Evolutionary conservation across 1,140 invertebrate genomes (phyloP).

Genomic region (Apis dorsata): DNA sequence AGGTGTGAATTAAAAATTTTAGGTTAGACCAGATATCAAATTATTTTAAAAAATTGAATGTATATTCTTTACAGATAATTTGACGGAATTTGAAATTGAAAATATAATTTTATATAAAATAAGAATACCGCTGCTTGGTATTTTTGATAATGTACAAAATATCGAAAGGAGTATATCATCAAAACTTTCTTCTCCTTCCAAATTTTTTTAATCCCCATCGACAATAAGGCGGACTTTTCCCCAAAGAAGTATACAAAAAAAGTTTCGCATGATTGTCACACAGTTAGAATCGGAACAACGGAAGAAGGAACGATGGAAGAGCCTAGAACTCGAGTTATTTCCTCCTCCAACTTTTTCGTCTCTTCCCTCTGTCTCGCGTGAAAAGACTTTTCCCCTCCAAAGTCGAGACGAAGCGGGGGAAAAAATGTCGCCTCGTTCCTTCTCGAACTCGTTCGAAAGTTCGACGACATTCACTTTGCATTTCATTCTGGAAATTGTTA

Average conservation of each 20-base stretch:
- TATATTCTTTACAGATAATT: too few species aligned
- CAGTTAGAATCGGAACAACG: background rate
- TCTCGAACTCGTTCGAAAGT: constrained; percentile 46
- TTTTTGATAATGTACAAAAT: too few species aligned
- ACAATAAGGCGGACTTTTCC: background rate
- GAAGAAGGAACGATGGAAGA: constrained; percentile 14
- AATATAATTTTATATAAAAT: too few species aligned
- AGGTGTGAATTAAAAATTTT: too few species aligned
- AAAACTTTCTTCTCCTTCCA: background rate
- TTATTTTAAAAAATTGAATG: too few species aligned
- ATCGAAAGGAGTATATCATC: too few species aligned
- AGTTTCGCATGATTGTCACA: background rate
- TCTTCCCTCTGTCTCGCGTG: background rate
- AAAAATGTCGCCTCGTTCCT: constrained; percentile 14
- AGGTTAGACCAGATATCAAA: too few species aligned
- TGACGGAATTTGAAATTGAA: too few species aligned
- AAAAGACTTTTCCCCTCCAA: background rate
- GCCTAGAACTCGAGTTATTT: constrained; percentile 22
- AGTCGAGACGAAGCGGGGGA: background rate
- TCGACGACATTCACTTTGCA: constrained; percentile 44
- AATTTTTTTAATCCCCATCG: background rate
- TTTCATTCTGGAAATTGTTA: constrained; percentile 56
- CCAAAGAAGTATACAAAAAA: background rate
- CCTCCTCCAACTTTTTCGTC: constrained; percentile 9
- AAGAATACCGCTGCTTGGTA: too few species aligned